Evolutionary conservation across 2,888 invertebrate species (phyloP), one percentile per base, ranked within the genome.

Genomic region (Synanthedon formicaeformis): DNA sequence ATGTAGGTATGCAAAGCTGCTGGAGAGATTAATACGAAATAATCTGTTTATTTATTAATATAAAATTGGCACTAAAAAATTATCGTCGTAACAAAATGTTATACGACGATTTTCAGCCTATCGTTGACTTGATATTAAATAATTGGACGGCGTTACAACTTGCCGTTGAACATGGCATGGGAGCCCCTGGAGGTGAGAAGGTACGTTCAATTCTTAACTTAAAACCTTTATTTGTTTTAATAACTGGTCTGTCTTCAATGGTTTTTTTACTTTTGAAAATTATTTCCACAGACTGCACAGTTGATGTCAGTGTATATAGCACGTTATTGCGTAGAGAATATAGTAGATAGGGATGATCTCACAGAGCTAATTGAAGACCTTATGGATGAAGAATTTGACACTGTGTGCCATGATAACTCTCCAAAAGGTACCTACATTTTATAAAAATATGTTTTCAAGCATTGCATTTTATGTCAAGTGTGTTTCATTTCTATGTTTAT

Each of bases 131-230:
- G 63, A 88, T 93, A 50, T 89, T 93, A 55, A 92, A 91, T 63
- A 92, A 92, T 67, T 93, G 93, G 93, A 91, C 92, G 14, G 92
- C 91, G 4, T 71, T 93, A 34, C 90, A 90, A 62, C 74, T 93
- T 34, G 92, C 92, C 40, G 92, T 93, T 0, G 92, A 93, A 73
- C 92, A 93, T 89, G 91, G 91, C 60, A 91, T 92, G 91, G 92
- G 91, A 40, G 92, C 92, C 18, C 89, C 90, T 16, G 90, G 91
- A 61, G 91, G 92, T 49, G 90, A 90, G 80, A 89, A 92, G 80
- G 92, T 92, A 77, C 45, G 45, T 34, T 34, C 34, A 10, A 34
- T 34, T 34, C 34, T 6, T 34, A 52, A 34, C 6, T 34, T 6
- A 34, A 8, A 10, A 34, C 34, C 10, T 34, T 34, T 6, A 10